phyloP scores from a whole-genome alignment of 2,113 vertebrate species.

The Crotalus viridis region DNA sequence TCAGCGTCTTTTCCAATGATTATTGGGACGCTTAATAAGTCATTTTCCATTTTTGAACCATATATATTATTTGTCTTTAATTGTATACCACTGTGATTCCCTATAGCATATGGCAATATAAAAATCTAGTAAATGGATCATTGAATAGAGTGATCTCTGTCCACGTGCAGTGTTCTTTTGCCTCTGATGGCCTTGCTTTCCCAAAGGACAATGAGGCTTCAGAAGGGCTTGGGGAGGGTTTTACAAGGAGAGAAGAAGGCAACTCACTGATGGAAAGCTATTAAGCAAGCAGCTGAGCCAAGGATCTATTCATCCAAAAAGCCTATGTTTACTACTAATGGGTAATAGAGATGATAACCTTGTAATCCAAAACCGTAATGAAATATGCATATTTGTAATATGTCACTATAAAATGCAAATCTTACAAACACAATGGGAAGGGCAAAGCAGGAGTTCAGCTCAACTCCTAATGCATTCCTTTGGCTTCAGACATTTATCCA shows the following conservation, averaged over 20 bases:
- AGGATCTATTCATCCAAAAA: constrained; percentile 65
- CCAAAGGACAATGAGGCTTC: constrained; percentile 48
- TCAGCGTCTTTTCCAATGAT: background rate
- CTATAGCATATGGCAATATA: background rate
- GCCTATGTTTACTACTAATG: constrained; percentile 70
- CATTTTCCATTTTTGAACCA: background rate
- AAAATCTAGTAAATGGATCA: background rate
- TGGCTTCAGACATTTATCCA: constrained; percentile 71
- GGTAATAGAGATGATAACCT: constrained; percentile 71
- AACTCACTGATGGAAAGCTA: constrained; percentile 59
- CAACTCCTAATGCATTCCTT: constrained; percentile 68
- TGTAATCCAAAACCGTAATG: constrained; percentile 71
- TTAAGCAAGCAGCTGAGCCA: constrained; percentile 65
- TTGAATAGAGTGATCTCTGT: background rate
- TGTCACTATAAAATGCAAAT: constrained; percentile 70
- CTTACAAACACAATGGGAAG: constrained; percentile 67
- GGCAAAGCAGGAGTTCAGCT: constrained; percentile 58
- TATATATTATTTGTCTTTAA: background rate
- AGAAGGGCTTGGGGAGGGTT: constrained; percentile 48
- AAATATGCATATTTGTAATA: constrained; percentile 75
- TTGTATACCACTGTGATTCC: background rate
- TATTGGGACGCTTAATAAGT: background rate
- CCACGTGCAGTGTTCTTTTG: constrained; percentile 1
- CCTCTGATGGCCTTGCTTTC: constrained; percentile 13
- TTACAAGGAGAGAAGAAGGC: constrained; percentile 65